Base-by-base conservation (phyloP, 2,888 invertebrate species). In the Caenorhabditis sinica region DNA sequence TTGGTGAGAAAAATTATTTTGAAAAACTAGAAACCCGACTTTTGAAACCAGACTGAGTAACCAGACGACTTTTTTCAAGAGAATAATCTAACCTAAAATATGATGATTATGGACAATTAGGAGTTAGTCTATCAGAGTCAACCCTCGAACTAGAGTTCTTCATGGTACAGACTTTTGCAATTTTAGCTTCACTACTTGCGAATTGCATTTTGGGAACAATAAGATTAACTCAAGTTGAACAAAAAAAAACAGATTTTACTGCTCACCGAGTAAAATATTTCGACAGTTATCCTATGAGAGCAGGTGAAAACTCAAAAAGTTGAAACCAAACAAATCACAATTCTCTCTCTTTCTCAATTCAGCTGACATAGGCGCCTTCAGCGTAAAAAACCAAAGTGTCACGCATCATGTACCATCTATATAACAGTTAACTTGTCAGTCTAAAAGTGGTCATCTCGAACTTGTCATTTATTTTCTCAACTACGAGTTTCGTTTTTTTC, bases 391-490 rank as follows among this genome's bases (percentile, higher is more conserved):
- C 9, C 28, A 60, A 23, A 72, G 45, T 72, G 51, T 63, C 63
- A 74, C 53, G 63, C 53, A 56, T 66, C 28, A 28, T 3, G n/a
- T n/a, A 20, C 5, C 9, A 56, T 56, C 15, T 49, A 40, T 15
- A 36, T 15, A 43, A 69, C 65, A 65, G 65, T 72, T 72, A 60
- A 60, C 58, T 60, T 45, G 60, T 72, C 58, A n/a, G n/a, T 58
- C 17, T 69, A 40, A 40, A 40, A 11, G 33, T 66, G 66, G 40
- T 66, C 75, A 25, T 66, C 68, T 76, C 51, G 76, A 77, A 77
- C 77, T 71, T 71, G 69, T 71, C 77, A 71, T 61, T 49, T 20
- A 20, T 25, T 40, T 11, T 66, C 66, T 33, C 49, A 30, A 17
- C 40, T 40, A 53, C 17, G 36, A 13, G n/a, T 66, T 51, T 51